phyloP scores from a whole-genome alignment of 2,888 invertebrate species.

The Drosophila mulleri region DNA sequence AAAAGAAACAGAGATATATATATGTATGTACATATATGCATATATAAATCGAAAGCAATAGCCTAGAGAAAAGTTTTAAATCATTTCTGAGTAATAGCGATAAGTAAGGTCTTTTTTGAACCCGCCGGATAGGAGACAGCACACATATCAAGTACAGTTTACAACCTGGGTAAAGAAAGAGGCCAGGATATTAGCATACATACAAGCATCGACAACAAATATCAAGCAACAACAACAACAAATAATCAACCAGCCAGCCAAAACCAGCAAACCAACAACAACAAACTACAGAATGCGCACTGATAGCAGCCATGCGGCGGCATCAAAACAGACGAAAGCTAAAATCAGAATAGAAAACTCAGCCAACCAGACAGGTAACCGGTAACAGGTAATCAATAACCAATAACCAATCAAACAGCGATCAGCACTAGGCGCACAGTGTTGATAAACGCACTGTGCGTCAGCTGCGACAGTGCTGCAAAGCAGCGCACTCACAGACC shows the following conservation, averaged over 20 bases:
- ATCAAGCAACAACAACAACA: no score
- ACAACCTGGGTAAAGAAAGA: constrained; percentile 40
- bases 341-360: constrained; percentile 2
- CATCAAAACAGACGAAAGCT: constrained; percentile 17
- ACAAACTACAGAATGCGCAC: constrained; percentile 31
- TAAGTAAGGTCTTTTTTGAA: constrained; percentile 38
- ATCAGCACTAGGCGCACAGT: constrained; percentile 30
- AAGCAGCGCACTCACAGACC: constrained; percentile 30
- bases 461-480: constrained; percentile 43
- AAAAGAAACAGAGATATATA: constrained; percentile 19
- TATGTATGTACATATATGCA: background rate
- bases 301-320: constrained; percentile 17
- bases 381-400: constrained; percentile 11
- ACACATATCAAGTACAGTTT: constrained; percentile 63
- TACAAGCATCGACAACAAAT: constrained; percentile 35
- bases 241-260: constrained; percentile 27
- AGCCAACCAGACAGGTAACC: constrained; percentile 47
- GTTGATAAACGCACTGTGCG: constrained; percentile 39
- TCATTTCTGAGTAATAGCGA: constrained; percentile 22
- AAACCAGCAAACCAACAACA: constrained; percentile 34
- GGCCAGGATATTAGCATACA: constrained; percentile 42
- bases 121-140: constrained; percentile 3
- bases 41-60: constrained; percentile 55
- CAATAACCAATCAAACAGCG: constrained; percentile 13
- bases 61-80: constrained; percentile 61